phyloP scores from a whole-genome alignment of 1,140 invertebrate genomes.

The Panagrolaimus sp. region DNA sequence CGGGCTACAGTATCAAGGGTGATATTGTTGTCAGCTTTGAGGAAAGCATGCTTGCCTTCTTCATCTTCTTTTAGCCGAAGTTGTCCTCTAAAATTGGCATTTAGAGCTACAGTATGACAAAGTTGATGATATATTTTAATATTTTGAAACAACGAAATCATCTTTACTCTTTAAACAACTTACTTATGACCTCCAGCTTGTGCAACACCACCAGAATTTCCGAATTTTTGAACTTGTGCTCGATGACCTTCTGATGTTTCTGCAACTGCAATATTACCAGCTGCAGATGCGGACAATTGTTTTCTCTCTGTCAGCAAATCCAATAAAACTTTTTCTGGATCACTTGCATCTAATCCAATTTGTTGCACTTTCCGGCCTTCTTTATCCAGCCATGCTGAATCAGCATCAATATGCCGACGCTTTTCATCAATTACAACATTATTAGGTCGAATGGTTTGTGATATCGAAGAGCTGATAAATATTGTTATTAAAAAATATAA shows the following conservation, averaged over 20 bases:
- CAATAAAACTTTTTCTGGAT: constrained; percentile 52
- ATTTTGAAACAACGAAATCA: not conserved
- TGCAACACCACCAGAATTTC: constrained; percentile 54
- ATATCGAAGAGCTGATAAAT: not conserved
- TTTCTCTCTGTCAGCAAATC: constrained; percentile 50
- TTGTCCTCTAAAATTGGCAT: constrained; percentile 44
- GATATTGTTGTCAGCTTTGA: constrained; percentile 57
- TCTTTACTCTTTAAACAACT: not conserved
- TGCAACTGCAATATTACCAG: constrained; percentile 54
- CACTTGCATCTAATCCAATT: constrained; percentile 53
- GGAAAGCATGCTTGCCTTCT: constrained; percentile 42
- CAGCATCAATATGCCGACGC: constrained; percentile 55
- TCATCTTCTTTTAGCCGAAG: constrained; percentile 41
- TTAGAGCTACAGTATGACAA: not conserved
- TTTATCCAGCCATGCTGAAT: constrained; percentile 52
- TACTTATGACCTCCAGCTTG: constrained; percentile 55
- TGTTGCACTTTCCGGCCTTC: constrained; percentile 43
- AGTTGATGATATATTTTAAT: not conserved
- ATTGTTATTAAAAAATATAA: too few relatives aligned
- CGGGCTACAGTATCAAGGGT: constrained; percentile 54
- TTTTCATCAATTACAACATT: constrained; percentile 52
- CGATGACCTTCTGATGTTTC: constrained; percentile 50
- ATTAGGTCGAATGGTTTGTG: constrained; percentile 32
- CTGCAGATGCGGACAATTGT: constrained; percentile 46
- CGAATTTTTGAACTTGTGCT: constrained; percentile 55